phyloP scores from a whole-genome alignment of 2,888 invertebrate genomes.

The Caenorhabditis becei region DNA sequence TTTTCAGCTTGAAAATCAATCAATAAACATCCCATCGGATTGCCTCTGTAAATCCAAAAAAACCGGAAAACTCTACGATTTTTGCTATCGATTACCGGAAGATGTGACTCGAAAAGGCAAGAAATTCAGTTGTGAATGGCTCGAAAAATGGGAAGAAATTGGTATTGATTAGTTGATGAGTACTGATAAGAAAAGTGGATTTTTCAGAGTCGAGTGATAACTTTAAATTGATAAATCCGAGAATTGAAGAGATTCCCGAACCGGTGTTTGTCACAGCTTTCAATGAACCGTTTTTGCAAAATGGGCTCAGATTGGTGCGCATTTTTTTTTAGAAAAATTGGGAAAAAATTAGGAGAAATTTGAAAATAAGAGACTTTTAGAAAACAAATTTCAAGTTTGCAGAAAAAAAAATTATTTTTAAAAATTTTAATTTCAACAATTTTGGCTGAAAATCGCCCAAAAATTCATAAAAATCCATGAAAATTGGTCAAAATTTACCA shows the following conservation, averaged over 20 bases:
- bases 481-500: too few relatives aligned
- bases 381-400: too few relatives aligned
- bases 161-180: neutral
- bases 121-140: slow-evolving; percentile 16
- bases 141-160: slow-evolving; percentile 19
- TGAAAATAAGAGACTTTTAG: too few relatives aligned
- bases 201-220: neutral
- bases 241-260: slow-evolving; percentile 15
- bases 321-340: too few relatives aligned
- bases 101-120: slow-evolving; percentile 14
- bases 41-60: slow-evolving; percentile 38
- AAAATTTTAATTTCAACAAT: too few relatives aligned
- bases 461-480: too few relatives aligned
- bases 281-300: slow-evolving; percentile 22
- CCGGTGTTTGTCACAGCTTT: slow-evolving; percentile 68
- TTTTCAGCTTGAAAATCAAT: too few relatives aligned
- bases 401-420: too few relatives aligned
- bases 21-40: neutral
- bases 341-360: too few relatives aligned
- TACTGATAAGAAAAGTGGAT: too few relatives aligned
- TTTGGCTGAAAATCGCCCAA: too few relatives aligned
- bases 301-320: slow-evolving; percentile 46
- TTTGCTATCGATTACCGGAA: slow-evolving; percentile 51
- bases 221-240: slow-evolving; percentile 20
- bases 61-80: slow-evolving; percentile 40